A percentile compares a stretch with the other conserved stretches of the same genome.
Conservation (phyloP, 1,140 invertebrate species). For the Papilio dardanus region DNA sequence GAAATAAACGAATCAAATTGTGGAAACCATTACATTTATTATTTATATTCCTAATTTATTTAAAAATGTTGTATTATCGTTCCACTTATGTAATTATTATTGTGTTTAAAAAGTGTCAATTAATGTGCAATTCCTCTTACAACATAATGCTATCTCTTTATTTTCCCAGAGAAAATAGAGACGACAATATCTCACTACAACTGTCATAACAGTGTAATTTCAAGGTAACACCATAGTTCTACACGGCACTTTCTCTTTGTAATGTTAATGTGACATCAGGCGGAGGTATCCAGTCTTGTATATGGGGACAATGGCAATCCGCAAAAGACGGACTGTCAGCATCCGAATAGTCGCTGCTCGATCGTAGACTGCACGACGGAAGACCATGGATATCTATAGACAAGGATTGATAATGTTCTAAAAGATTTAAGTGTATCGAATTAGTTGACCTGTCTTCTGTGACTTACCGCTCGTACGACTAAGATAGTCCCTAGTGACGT, state of each 20-base stretch:
- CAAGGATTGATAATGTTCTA: no score
- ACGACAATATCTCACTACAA: no score
- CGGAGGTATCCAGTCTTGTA: constrained; percentile 24
- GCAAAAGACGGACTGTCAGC: constrained; percentile 7
- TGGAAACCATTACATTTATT: no score
- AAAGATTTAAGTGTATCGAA: no score
- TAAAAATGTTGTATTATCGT: no score
- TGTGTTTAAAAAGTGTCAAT: no score
- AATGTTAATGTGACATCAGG: constrained; percentile 28
- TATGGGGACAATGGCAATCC: constrained; percentile 13
- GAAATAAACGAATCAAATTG: no score
- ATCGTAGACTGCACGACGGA: constrained; percentile 20
- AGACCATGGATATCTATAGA: background rate
- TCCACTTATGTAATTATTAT: no score
- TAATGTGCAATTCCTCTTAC: background rate
- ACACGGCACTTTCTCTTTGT: constrained; percentile 33
- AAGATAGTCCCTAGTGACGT: constrained; percentile 26
- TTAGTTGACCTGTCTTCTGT: background rate
- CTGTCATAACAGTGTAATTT: background rate
- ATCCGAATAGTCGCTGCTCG: constrained; percentile 26
- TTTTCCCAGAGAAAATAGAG: background rate
- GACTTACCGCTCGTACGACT: constrained; percentile 29
- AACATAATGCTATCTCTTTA: no score
- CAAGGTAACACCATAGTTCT: background rate
- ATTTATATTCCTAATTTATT: no score